Evolutionary conservation across 2,113 vertebrate species (phyloP).

Genomic region (Excalfactoria chinensis): DNA sequence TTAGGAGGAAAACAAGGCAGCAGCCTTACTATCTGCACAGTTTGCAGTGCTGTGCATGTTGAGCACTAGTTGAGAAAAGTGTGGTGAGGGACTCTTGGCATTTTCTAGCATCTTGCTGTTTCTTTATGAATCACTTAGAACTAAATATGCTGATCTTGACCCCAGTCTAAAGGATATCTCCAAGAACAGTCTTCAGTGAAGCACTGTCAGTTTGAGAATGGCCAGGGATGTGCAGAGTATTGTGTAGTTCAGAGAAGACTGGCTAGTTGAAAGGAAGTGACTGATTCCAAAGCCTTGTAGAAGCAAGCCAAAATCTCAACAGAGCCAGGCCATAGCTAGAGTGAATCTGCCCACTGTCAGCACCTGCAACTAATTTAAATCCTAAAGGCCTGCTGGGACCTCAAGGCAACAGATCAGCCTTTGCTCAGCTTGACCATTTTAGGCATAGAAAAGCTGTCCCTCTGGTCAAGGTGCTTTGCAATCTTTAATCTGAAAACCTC

Average conservation of each 20-base stretch:
- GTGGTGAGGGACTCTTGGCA: background rate
- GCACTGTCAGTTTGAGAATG: background rate
- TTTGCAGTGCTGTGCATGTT: background rate
- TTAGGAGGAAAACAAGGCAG: conserved; percentile 17
- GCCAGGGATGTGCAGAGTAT: background rate
- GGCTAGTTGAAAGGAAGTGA: background rate
- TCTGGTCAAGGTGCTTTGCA: background rate
- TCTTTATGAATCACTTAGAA: background rate
- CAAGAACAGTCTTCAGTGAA: background rate
- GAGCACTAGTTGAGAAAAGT: background rate
- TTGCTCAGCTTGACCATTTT: background rate
- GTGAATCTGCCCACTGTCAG: background rate
- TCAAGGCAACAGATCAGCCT: background rate
- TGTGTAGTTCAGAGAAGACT: background rate
- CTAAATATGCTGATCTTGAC: background rate
- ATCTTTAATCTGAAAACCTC: background rate
- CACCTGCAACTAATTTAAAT: conserved; percentile 37
- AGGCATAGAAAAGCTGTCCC: background rate
- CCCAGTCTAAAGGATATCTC: background rate
- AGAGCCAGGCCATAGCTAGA: background rate
- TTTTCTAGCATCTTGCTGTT: background rate
- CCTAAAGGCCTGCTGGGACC: conserved; percentile 21
- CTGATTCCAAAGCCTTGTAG: background rate
- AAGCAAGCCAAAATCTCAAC: background rate
- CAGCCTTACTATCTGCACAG: background rate